Percentiles rank a stretch among this genome's conserved stretches.
These are phyloP conservation scores for Phenganax subtilis DNA, from an alignment of 92 coral and sea anemone genomes.

Conservation along the genomic window DNA sequence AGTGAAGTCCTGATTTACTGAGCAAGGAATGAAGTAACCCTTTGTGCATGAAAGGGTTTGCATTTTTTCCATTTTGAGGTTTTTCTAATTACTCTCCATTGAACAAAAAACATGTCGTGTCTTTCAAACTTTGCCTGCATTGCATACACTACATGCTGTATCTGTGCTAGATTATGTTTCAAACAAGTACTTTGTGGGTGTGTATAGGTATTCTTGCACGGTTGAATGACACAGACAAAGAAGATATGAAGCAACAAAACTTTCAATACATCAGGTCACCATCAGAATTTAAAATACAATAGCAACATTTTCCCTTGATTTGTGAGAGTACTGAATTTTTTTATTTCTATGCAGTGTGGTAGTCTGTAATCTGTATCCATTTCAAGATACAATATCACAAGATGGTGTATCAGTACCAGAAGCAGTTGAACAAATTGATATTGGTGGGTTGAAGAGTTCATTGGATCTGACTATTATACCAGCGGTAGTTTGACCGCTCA, in stretches of 20 bases:
- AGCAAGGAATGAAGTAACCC: background rate
- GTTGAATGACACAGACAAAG: constrained; percentile 65
- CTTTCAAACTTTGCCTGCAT: no score
- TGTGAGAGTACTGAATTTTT: background rate
- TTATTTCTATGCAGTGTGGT: constrained; percentile 57
- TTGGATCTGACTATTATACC: background rate
- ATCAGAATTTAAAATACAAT: background rate
- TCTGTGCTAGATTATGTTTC: no score
- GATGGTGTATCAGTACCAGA: constrained; percentile 83
- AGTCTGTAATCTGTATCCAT: constrained; percentile 91
- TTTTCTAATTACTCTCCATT: background rate
- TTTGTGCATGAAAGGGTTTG: background rate
- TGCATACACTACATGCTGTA: no score
- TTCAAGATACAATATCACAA: constrained; percentile 73
- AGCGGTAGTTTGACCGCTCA: background rate
- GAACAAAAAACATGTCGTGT: background rate
- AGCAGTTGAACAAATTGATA: constrained; percentile 96
- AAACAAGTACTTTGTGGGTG: no score
- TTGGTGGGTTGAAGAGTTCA: constrained; percentile 52
- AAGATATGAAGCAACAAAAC: constrained; percentile 81
- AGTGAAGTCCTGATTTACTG: no score
- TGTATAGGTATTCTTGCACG: constrained; percentile 74
- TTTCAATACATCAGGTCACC: constrained; percentile 83
- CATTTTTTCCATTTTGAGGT: background rate
- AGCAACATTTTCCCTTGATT: background rate